Percentiles rank a stretch among this genome's conserved stretches.
These are phyloP conservation scores for Theropithecus gelada DNA, from an alignment of 2,113 vertebrate genomes.

Conservation along the genomic window DNA sequence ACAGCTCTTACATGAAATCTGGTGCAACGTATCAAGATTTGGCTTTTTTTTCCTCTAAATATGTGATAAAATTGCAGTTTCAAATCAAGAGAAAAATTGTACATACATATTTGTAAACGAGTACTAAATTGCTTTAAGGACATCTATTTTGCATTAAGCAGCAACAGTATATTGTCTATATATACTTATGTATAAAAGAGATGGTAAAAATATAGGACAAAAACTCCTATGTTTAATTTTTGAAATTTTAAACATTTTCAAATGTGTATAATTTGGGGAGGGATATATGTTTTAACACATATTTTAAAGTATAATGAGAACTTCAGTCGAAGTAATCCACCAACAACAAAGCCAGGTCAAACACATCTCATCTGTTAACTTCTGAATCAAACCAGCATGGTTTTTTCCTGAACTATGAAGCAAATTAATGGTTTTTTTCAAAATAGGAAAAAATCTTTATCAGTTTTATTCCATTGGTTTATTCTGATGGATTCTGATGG, in stretches of 20 bases:
- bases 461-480: too few species aligned
- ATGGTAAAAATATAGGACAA: background rate
- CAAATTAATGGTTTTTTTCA: background rate
- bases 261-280: background rate
- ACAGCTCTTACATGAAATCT: background rate
- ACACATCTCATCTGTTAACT: background rate
- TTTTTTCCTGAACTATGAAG: background rate
- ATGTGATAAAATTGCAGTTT: slow-evolving; percentile 27
- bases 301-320: background rate
- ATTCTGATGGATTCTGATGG: background rate
- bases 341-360: background rate
- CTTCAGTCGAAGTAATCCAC: background rate
- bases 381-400: background rate
- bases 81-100: background rate
- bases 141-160: slow-evolving; percentile 45
- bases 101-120: slow-evolving; percentile 2
- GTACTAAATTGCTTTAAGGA: background rate
- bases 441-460: background rate
- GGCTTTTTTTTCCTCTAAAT: background rate
- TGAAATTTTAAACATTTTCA: slow-evolving; percentile 35
- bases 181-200: background rate
- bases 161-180: background rate
- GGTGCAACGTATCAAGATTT: background rate
- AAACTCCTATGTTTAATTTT: background rate
- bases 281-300: background rate